These are phyloP conservation scores for Pseudococcus jackbeardsleyi DNA, from an alignment of 2,888 invertebrate genomes.

Conservation along the genomic window DNA sequence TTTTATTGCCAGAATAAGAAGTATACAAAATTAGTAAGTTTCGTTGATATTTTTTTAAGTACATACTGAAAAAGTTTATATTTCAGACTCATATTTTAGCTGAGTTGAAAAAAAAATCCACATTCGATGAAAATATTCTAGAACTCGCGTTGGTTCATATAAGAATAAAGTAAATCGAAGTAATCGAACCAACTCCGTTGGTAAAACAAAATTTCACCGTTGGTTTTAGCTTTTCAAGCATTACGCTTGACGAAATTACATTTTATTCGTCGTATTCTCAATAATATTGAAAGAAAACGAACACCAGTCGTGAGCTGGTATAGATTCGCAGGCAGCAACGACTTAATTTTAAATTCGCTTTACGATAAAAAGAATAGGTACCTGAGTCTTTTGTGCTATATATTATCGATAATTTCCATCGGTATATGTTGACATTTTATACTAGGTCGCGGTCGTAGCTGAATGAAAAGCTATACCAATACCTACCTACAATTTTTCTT, in stretches of 20 bases:
- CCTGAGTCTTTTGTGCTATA: constrained; percentile 12
- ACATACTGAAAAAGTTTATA: no score
- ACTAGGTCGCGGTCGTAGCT: background rate
- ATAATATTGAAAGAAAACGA: background rate
- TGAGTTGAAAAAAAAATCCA: no score
- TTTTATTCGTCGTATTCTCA: background rate
- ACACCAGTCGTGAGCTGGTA: background rate
- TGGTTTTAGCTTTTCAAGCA: constrained; percentile 10
- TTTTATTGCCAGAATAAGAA: no score
- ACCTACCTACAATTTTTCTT: no score
- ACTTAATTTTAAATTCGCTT: constrained; percentile 10
- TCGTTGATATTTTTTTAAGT: no score
- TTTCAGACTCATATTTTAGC: no score
- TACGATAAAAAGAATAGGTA: background rate
- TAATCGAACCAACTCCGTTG: no score
- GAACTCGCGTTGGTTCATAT: no score
- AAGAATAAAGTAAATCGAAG: no score
- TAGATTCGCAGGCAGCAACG: background rate
- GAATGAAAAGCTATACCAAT: no score
- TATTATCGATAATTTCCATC: constrained; percentile 17
- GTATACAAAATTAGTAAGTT: no score
- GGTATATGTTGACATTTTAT: constrained; percentile 16
- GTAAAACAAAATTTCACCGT: background rate
- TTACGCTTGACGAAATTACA: background rate
- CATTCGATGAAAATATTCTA: no score